Evolutionary conservation across 2,113 vertebrate species (phyloP).

Genomic region (Alectura lathami): DNA sequence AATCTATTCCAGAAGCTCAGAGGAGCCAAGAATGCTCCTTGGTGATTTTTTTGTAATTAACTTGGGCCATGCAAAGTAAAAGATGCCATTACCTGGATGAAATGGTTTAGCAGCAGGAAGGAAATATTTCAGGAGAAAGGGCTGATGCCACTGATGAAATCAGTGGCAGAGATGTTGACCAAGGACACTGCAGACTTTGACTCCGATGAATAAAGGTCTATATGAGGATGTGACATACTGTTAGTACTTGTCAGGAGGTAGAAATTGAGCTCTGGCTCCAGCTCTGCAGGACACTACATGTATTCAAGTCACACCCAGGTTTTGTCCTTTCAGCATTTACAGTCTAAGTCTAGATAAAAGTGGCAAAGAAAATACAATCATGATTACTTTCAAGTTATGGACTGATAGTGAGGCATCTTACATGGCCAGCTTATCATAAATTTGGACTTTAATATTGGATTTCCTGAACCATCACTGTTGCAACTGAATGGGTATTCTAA

Average conservation of each 20-base stretch:
- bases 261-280: neutral
- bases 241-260: neutral
- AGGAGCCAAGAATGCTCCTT: neutral
- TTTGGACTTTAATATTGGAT: neutral
- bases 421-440: neutral
- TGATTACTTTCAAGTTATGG: neutral
- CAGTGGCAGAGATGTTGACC: neutral
- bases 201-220: neutral
- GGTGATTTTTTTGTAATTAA: neutral
- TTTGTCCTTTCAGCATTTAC: neutral
- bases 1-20: neutral
- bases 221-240: neutral
- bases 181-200: neutral
- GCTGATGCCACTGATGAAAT: fast-evolving
- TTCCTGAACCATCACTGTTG: neutral
- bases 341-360: neutral
- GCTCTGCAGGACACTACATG: neutral
- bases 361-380: neutral
- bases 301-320: neutral
- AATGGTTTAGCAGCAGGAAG: neutral
- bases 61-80: neutral
- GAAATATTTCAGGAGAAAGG: neutral
- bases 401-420: neutral
- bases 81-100: neutral
- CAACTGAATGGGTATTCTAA: neutral